Percentiles rank a stretch among this genome's conserved stretches.
These are phyloP conservation scores for Palythoa caribaeorum DNA, from an alignment of 92 coral and sea anemone genomes.

Conservation along the genomic window DNA sequence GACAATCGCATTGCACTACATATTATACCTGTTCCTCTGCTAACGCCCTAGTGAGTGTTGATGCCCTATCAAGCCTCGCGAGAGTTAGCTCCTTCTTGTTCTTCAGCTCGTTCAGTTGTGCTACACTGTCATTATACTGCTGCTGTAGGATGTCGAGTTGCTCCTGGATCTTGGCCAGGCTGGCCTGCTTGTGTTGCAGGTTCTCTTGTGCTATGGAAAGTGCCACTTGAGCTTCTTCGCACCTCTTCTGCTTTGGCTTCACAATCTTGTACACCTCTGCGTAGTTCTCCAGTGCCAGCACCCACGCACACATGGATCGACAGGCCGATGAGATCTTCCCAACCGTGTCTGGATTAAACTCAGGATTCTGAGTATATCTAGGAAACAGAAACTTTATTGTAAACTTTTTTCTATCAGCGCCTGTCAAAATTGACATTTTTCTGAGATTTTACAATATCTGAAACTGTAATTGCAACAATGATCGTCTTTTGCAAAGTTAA, in stretches of 20 bases:
- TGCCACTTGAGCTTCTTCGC: conserved; percentile 70
- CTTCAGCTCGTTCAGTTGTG: conserved; percentile 82
- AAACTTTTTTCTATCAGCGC: background rate
- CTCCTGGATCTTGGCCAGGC: conserved; percentile 87
- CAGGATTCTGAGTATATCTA: conserved; percentile 91
- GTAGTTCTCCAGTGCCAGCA: conserved; percentile 93
- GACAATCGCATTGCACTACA: too few relatives aligned
- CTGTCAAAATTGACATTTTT: background rate
- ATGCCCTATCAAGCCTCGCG: conserved; percentile 87
- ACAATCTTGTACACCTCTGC: conserved; percentile 97
- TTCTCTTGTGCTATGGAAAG: conserved; percentile 85
- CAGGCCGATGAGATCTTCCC: conserved; percentile 98
- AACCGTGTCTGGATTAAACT: conserved; percentile 93
- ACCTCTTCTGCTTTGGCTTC: conserved; percentile 91
- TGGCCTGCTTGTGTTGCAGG: conserved; percentile 83
- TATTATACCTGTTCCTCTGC: conserved; percentile 85
- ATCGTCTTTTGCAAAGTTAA: too few relatives aligned
- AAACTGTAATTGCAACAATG: too few relatives aligned
- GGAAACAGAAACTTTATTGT: background rate
- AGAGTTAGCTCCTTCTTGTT: conserved; percentile 89
- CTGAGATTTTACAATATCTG: too few relatives aligned
- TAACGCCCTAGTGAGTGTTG: conserved; percentile 84
- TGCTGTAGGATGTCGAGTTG: conserved; percentile 84
- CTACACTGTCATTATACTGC: conserved; percentile 92
- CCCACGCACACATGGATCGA: conserved; percentile 98